These are phyloP conservation scores for Tetranychus piercei DNA, from an alignment of 2,888 invertebrate species.

Conservation along the genomic window DNA sequence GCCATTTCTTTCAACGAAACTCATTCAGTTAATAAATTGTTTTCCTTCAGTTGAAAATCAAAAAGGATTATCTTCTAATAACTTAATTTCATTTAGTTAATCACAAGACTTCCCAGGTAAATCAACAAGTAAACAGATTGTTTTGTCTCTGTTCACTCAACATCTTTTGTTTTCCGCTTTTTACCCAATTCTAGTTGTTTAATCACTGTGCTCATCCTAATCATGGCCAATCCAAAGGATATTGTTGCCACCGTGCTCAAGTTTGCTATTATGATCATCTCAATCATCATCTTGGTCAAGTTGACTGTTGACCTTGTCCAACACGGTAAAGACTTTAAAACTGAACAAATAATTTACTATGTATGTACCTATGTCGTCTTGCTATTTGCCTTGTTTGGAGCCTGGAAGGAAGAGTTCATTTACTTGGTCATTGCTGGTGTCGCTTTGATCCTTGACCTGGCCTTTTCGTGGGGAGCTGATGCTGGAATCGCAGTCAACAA, in stretches of 20 bases:
- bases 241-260: neutral
- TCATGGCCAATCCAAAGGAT: neutral
- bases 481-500: neutral
- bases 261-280: neutral
- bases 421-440: neutral
- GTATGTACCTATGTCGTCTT: conserved; percentile 3
- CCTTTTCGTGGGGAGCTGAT: neutral
- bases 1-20: neutral
- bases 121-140: neutral
- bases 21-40: neutral
- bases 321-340: neutral
- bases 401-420: neutral
- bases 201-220: neutral
- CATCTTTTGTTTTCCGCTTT: neutral
- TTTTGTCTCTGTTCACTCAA: too few species aligned
- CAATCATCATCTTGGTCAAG: neutral
- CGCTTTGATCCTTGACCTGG: neutral
- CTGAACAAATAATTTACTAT: neutral
- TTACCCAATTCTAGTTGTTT: neutral
- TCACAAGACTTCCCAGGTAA: neutral
- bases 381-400: conserved; percentile 1
- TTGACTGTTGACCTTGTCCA: neutral
- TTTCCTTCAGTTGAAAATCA: neutral
- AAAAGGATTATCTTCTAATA: neutral
- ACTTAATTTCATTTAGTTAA: neutral